Conservation (phyloP, 2,888 invertebrate genomes). For the Drosophila planitibia region DNA sequence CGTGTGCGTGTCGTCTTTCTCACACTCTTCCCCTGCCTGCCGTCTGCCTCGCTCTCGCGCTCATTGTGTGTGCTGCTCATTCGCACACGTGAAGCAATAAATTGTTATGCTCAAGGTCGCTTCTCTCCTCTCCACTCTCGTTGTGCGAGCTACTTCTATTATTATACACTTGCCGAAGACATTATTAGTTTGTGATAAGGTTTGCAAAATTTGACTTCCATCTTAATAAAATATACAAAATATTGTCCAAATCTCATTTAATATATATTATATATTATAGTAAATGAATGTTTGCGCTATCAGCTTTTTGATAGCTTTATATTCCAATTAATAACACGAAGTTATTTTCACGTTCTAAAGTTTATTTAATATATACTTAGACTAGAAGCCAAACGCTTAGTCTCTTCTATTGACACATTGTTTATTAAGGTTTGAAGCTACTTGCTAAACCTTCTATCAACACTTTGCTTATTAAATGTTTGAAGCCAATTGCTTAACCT, state of each 20-base stretch:
- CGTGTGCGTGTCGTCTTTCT: constrained; percentile 29
- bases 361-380: too few relatives aligned
- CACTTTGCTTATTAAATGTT: too few relatives aligned
- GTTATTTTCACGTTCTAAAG: too few relatives aligned
- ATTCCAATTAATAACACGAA: too few relatives aligned
- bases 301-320: too few relatives aligned
- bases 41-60: constrained; percentile 12
- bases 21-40: constrained; percentile 2
- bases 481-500: too few relatives aligned
- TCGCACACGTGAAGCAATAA: constrained; percentile 84
- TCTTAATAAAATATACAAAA: background rate
- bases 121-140: constrained; percentile 3
- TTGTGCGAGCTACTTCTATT: constrained; percentile 16
- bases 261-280: background rate
- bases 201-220: background rate
- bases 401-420: too few relatives aligned
- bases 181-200: background rate
- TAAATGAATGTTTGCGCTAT: too few relatives aligned
- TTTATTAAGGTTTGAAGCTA: too few relatives aligned
- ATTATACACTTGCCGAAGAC: background rate
- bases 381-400: too few relatives aligned
- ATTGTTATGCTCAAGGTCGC: constrained; percentile 83
- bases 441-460: too few relatives aligned
- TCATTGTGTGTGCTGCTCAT: constrained; percentile 56
- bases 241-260: background rate